Percentiles rank a stretch among this genome's conserved stretches.
phyloP scores from a whole-genome alignment of 2,888 invertebrate species.

The Lissocephala sabroskyi region DNA sequence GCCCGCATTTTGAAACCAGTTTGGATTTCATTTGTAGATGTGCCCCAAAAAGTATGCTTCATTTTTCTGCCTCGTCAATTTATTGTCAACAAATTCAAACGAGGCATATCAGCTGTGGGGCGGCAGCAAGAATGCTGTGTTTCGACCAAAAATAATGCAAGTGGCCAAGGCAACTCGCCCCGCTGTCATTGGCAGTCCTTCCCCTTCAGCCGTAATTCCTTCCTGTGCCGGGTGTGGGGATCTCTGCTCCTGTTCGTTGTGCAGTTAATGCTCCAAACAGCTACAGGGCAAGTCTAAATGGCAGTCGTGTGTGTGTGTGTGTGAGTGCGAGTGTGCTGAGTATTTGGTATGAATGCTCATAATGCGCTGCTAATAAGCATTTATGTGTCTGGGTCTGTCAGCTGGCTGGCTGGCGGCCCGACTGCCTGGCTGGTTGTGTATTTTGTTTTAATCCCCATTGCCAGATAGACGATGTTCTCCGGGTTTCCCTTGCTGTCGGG shows the following conservation, averaged over 20 bases:
- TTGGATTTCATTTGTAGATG: not conserved
- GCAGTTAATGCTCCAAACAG: too few relatives aligned
- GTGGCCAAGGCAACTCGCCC: too few relatives aligned
- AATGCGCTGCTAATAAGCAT: slow-evolving; percentile 50
- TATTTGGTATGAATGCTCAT: slow-evolving; percentile 36
- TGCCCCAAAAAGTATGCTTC: not conserved
- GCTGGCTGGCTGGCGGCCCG: slow-evolving; percentile 2
- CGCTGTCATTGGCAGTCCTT: too few relatives aligned
- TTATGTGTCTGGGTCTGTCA: slow-evolving; percentile 20
- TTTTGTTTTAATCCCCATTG: slow-evolving; percentile 29
- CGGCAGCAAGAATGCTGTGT: too few relatives aligned
- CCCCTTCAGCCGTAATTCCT: too few relatives aligned
- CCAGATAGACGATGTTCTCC: slow-evolving; percentile 5
- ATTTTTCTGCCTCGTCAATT: not conserved
- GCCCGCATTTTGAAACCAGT: not conserved
- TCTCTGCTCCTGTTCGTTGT: too few relatives aligned
- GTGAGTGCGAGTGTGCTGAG: not conserved
- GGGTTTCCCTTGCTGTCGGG: slow-evolving; percentile 1
- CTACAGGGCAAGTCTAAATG: too few relatives aligned
- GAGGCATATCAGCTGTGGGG: not conserved
- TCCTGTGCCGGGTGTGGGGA: too few relatives aligned
- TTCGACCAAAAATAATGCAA: not conserved
- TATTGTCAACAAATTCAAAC: not conserved
- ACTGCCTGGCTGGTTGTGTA: slow-evolving; percentile 1
- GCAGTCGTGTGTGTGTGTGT: not conserved